Conservation (phyloP, 2,113 vertebrate species). For the Zosterops hypoxanthus region DNA sequence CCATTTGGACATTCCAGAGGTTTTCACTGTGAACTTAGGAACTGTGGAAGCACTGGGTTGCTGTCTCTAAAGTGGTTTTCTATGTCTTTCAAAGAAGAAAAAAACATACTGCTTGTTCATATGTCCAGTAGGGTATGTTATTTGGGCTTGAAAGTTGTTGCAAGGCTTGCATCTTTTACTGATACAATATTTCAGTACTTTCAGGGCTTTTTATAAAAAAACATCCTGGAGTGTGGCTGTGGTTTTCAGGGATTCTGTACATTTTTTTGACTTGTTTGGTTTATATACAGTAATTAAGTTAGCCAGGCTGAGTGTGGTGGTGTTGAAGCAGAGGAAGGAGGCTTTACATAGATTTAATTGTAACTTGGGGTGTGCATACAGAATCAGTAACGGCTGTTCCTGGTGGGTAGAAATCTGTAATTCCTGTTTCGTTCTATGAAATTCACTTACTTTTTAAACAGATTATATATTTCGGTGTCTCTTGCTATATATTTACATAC, state of each 20-base stretch:
- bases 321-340: background rate
- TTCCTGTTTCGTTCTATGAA: background rate
- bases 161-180: background rate
- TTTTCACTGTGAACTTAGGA: background rate
- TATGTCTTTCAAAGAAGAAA: background rate
- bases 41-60: background rate
- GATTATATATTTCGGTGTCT: background rate
- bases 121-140: background rate
- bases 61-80: background rate
- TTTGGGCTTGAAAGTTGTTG: background rate
- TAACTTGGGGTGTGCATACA: background rate
- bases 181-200: background rate
- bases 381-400: background rate
- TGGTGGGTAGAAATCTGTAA: background rate
- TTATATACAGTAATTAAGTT: background rate
- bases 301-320: background rate
- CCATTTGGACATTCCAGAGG: background rate
- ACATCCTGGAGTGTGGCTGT: background rate
- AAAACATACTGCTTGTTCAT: background rate
- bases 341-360: background rate
- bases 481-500: background rate
- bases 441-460: background rate
- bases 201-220: background rate
- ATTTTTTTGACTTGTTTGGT: background rate
- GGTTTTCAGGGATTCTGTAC: background rate